phyloP scores from a whole-genome alignment of 2,113 vertebrate species.

The Rhinopomastus cyanomelas region DNA sequence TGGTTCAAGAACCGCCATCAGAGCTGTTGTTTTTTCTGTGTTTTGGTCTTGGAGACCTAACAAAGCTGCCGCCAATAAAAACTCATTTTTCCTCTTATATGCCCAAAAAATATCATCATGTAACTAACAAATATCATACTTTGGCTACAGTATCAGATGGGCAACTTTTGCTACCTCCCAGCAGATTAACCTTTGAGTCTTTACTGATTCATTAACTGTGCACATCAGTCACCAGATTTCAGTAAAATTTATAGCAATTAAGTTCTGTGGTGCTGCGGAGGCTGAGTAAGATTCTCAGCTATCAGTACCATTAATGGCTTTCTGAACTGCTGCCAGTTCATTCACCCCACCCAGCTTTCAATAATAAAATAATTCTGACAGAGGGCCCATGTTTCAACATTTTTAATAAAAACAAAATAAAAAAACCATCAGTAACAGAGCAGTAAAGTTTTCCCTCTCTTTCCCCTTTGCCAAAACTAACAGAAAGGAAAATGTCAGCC shows the following conservation, averaged over 20 bases:
- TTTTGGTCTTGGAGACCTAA: constrained; percentile 74
- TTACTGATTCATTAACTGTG: constrained; percentile 78
- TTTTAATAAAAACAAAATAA: constrained; percentile 89
- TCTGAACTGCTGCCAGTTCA: constrained; percentile 76
- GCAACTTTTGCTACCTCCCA: constrained; percentile 76
- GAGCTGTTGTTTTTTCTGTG: constrained; percentile 71
- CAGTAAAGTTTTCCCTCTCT: constrained; percentile 80
- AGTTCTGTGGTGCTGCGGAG: constrained; percentile 66
- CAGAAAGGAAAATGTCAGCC: constrained; percentile 82
- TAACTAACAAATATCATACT: constrained; percentile 81
- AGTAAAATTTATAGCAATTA: constrained; percentile 78
- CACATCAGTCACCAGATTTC: constrained; percentile 70
- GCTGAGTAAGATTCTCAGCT: constrained; percentile 74
- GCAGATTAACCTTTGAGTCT: constrained; percentile 79
- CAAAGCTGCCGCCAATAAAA: constrained; percentile 79
- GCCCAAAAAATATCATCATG: constrained; percentile 82
- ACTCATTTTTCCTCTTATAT: constrained; percentile 74
- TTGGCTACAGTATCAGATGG: constrained; percentile 81
- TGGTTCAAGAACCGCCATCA: constrained; percentile 74
- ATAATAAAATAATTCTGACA: constrained; percentile 87
- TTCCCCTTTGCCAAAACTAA: constrained; percentile 83
- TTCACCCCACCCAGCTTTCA: constrained; percentile 80
- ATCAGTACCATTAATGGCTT: constrained; percentile 79
- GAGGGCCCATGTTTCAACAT: constrained; percentile 81
- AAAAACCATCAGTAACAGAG: constrained; percentile 82